Evolutionary conservation across 2,797 vertebrate species (phyloP).

Genomic region (Alca torda): DNA sequence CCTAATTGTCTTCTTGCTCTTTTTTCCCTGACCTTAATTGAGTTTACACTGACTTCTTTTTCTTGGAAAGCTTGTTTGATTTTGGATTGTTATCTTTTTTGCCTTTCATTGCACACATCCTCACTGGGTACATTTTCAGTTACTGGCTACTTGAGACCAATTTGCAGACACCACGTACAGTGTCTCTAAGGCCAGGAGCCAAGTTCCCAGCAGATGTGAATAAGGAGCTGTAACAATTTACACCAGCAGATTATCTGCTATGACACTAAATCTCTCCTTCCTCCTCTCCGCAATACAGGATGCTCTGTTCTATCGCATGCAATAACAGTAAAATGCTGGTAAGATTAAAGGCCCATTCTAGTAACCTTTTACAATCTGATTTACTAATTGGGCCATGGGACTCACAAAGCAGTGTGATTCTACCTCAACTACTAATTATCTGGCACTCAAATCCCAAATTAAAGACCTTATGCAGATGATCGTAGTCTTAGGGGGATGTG

Average conservation of each 20-base stretch:
- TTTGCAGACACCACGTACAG: background rate
- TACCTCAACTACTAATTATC: constrained; percentile 35
- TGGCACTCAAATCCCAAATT: constrained; percentile 32
- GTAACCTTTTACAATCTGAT: constrained; percentile 28
- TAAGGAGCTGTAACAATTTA: background rate
- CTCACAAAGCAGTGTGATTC: constrained; percentile 29
- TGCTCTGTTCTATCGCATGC: background rate
- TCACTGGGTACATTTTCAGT: background rate
- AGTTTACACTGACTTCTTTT: background rate
- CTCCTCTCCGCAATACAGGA: background rate
- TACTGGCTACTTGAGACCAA: background rate
- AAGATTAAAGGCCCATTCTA: background rate
- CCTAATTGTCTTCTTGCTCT: background rate
- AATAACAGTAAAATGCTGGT: background rate
- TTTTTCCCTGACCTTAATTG: background rate
- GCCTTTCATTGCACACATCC: accelerated
- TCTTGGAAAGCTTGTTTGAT: background rate
- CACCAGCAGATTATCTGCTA: background rate
- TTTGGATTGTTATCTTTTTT: background rate
- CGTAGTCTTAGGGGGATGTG: background rate
- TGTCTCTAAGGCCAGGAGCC: background rate
- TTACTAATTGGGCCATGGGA: constrained; percentile 40
- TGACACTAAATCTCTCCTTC: background rate
- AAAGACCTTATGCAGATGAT: background rate
- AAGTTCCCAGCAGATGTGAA: background rate